Conservation (phyloP, 2,113 vertebrate species). For the Hyla sarda region DNA sequence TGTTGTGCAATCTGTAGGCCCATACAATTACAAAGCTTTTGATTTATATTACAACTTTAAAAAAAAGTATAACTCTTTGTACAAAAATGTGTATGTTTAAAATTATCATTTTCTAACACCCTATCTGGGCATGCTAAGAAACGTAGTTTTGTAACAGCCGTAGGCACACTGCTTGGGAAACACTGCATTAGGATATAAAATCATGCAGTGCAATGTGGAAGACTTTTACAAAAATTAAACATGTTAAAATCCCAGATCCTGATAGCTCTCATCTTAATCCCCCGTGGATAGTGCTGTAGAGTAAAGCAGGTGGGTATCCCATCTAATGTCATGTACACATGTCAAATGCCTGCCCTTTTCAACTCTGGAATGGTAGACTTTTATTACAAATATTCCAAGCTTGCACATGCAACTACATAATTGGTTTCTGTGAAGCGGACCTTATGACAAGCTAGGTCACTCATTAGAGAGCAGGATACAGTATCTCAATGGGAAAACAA, state of each 20-base stretch:
- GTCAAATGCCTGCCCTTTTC: background rate
- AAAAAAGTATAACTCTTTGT: too few species aligned
- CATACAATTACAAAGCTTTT: too few species aligned
- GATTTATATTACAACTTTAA: too few species aligned
- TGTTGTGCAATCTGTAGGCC: too few species aligned
- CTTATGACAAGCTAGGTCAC: background rate
- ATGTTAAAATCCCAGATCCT: background rate
- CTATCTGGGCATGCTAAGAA: too few species aligned
- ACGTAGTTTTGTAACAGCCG: too few species aligned
- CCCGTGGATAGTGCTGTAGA: background rate
- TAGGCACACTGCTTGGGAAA: too few species aligned
- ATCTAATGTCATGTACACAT: conserved; percentile 5
- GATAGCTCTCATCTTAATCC: background rate
- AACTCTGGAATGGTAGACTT: background rate
- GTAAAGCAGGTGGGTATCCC: background rate
- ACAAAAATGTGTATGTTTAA: too few species aligned
- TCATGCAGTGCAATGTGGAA: too few species aligned
- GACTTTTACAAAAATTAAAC: too few species aligned
- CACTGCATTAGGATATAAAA: too few species aligned
- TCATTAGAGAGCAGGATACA: background rate
- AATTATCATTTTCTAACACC: too few species aligned
- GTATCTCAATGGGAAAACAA: background rate
- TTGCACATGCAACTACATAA: background rate
- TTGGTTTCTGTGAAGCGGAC: background rate
- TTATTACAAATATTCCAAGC: background rate